Conservation (phyloP, 2,113 vertebrate genomes). For the Perca schrenkii region DNA sequence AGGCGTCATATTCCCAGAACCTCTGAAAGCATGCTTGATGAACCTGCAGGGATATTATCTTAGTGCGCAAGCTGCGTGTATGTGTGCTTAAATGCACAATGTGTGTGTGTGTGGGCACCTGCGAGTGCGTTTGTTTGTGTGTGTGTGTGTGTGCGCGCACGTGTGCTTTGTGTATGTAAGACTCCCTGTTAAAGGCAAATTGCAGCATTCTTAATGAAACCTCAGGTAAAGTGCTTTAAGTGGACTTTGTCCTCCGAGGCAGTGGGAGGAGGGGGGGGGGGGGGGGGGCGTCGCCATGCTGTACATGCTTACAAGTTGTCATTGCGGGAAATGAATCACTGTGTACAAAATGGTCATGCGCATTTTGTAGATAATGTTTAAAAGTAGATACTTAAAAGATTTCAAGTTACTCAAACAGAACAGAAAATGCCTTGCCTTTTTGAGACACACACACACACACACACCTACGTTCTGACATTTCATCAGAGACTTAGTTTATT, state of each 20-base stretch:
- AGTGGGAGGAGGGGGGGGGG: conserved; percentile 50
- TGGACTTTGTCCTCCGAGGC: conserved; percentile 83
- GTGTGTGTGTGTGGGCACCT: neutral
- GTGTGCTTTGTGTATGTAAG: conserved; percentile 79
- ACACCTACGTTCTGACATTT: conserved; percentile 78
- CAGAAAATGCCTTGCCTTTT: conserved; percentile 94
- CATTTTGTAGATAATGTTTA: conserved; percentile 95
- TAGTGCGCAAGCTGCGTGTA: conserved; percentile 59
- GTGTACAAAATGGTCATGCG: conserved; percentile 90
- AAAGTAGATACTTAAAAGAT: conserved; percentile 90
- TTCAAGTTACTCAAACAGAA: conserved; percentile 79
- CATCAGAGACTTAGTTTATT: conserved; percentile 69
- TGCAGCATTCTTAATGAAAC: conserved; percentile 90
- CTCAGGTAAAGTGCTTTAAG: conserved; percentile 97
- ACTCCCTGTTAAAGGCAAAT: conserved; percentile 88
- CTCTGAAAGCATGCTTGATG: conserved; percentile 76
- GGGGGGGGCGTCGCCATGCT: conserved; percentile 76
- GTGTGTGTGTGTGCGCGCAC: conserved; percentile 10
- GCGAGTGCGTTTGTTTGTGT: conserved; percentile 11
- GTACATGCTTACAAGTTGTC: conserved; percentile 85
- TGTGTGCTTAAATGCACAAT: conserved; percentile 3
- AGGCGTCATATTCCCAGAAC: conserved; percentile 70
- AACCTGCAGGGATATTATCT: conserved; percentile 72
- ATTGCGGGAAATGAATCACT: conserved; percentile 87
- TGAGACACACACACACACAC: conserved; percentile 84